A percentile compares a stretch with the other conserved stretches of the same genome.
These are phyloP conservation scores for Diglossa cyanea DNA, from an alignment of 2,797 vertebrate species.

Conservation along the genomic window DNA sequence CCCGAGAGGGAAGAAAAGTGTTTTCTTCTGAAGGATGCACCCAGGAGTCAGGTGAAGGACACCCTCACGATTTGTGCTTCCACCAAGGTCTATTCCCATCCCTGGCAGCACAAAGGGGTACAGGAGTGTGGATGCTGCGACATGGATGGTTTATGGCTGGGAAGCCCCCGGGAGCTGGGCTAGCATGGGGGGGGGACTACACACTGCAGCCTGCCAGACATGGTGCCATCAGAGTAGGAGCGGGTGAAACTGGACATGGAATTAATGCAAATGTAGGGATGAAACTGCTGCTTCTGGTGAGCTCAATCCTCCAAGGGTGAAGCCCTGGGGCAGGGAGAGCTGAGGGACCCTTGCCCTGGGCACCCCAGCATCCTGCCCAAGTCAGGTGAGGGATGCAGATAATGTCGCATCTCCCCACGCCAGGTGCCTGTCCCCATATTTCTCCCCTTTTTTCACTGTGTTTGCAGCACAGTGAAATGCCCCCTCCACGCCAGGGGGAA, in stretches of 20 bases:
- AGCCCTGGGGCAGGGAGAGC: background rate
- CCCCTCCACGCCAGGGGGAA: accelerated
- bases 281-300: background rate
- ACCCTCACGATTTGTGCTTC: background rate
- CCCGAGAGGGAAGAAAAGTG: background rate
- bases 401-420: accelerated
- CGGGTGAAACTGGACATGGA: background rate
- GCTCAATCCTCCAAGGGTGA: background rate
- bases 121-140: accelerated
- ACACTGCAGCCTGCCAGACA: background rate
- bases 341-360: accelerated
- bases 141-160: accelerated
- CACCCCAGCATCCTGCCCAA: background rate
- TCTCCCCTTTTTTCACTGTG: background rate
- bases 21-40: background rate
- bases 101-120: accelerated
- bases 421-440: accelerated
- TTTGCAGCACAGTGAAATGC: background rate
- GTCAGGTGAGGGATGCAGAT: background rate
- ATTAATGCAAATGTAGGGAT: accelerated
- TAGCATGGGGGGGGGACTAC: background rate
- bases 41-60: background rate
- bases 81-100: accelerated
- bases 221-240: accelerated
- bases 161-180: background rate